These are phyloP conservation scores for Anableps anableps DNA, from an alignment of 2,797 vertebrate genomes.

Conservation along the genomic window DNA sequence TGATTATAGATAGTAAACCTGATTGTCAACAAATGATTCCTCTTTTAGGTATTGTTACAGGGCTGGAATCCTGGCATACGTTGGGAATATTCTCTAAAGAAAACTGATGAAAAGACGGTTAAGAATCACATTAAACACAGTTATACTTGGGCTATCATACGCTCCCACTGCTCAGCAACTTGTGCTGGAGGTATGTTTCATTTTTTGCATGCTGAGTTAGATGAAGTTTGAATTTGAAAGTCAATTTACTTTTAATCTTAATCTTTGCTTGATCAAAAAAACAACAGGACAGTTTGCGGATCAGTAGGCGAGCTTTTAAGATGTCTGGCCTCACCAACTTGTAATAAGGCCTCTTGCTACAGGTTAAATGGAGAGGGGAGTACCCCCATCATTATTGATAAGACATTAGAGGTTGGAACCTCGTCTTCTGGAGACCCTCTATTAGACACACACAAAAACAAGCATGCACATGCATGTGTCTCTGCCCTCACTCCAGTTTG, in stretches of 20 bases:
- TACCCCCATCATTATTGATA: slow-evolving; percentile 67
- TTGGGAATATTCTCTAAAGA: slow-evolving; percentile 88
- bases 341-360: slow-evolving; percentile 65
- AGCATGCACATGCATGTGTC: slow-evolving; percentile 45
- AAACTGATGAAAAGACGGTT: slow-evolving; percentile 63
- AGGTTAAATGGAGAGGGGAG: slow-evolving; percentile 66
- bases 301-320: slow-evolving; percentile 45
- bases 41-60: slow-evolving; percentile 86
- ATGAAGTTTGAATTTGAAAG: not conserved
- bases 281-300: slow-evolving; percentile 30
- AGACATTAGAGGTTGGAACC: slow-evolving; percentile 54
- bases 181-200: slow-evolving; percentile 86
- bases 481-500: slow-evolving; percentile 42
- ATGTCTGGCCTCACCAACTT: slow-evolving; percentile 61
- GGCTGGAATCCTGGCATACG: slow-evolving; percentile 87
- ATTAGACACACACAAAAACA: slow-evolving; percentile 53
- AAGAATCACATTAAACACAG: slow-evolving; percentile 77
- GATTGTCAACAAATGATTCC: slow-evolving; percentile 1
- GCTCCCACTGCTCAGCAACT: slow-evolving; percentile 85
- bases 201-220: not conserved
- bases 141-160: slow-evolving; percentile 86
- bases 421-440: slow-evolving; percentile 58
- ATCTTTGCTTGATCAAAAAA: slow-evolving; percentile 9
- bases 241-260: slow-evolving; percentile 11
- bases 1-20: not conserved